Evolutionary conservation across 2,797 vertebrate species (phyloP).

Genomic region (Argyrosomus regius): DNA sequence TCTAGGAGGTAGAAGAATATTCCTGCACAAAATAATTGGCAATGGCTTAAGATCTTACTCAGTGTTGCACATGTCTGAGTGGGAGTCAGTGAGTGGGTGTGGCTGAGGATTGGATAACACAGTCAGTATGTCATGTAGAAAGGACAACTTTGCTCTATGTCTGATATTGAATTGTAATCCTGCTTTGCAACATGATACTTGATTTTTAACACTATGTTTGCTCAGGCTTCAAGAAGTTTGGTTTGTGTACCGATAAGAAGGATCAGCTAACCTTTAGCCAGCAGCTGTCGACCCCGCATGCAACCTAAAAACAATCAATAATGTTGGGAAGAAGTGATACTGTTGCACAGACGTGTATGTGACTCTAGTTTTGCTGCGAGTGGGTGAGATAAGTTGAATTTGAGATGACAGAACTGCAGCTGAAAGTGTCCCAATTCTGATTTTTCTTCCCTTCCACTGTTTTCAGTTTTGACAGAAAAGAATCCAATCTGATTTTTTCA

Average conservation of each 20-base stretch:
- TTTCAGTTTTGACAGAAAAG: slow-evolving; percentile 20
- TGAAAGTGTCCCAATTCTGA: slow-evolving; percentile 43
- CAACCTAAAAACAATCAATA: slow-evolving; percentile 11
- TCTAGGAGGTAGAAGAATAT: neutral
- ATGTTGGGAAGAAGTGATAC: neutral
- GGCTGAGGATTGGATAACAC: slow-evolving; percentile 17
- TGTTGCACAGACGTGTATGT: neutral
- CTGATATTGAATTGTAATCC: neutral
- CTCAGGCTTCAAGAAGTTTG: slow-evolving; percentile 16
- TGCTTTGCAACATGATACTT: neutral
- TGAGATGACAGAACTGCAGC: slow-evolving; percentile 30
- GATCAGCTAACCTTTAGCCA: slow-evolving; percentile 2
- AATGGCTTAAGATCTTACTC: neutral
- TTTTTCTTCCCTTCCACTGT: neutral
- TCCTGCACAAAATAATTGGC: slow-evolving; percentile 15
- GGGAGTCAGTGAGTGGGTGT: slow-evolving; percentile 25
- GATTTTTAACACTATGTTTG: slow-evolving; percentile 12
- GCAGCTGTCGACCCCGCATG: neutral
- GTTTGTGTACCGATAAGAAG: slow-evolving; percentile 7
- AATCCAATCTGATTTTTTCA: slow-evolving; percentile 26
- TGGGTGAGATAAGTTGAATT: slow-evolving; percentile 23
- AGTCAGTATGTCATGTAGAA: neutral
- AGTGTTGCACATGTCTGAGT: neutral
- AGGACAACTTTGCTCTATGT: neutral
- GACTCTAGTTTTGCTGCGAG: slow-evolving; percentile 1